phyloP scores from a whole-genome alignment of 2,888 invertebrate species.

The Cheilosia impressa region DNA sequence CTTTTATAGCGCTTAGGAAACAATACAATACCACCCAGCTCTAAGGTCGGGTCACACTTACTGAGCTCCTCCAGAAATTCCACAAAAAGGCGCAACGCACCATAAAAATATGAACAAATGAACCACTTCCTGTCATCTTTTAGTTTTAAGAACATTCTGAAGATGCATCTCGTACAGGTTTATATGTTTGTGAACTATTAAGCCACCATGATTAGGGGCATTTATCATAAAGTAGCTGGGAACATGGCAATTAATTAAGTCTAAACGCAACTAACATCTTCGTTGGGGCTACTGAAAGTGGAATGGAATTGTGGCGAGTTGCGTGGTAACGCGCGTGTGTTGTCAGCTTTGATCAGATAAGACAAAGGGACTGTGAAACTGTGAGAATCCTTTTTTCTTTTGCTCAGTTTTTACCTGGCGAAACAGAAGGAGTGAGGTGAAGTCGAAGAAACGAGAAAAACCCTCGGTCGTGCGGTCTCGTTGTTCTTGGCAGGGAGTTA shows the following conservation, averaged over 20 bases:
- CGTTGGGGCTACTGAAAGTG: constrained; percentile 37
- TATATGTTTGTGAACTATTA: constrained; percentile 62
- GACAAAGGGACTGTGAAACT: constrained; percentile 49
- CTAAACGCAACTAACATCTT: constrained; percentile 56
- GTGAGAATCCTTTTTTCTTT: constrained; percentile 37
- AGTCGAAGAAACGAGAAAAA: constrained; percentile 3
- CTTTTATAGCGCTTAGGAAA: not conserved
- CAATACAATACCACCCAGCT: constrained; percentile 41
- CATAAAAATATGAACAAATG: constrained; percentile 16
- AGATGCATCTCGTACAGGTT: constrained; percentile 47
- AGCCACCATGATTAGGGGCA: constrained; percentile 63
- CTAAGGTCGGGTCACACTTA: constrained; percentile 8
- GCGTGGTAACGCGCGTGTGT: constrained; percentile 21
- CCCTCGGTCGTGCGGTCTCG: not conserved
- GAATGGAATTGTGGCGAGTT: not conserved
- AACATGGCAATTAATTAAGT: constrained; percentile 69
- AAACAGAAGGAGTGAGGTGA: constrained; percentile 1
- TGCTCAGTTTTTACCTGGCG: not conserved
- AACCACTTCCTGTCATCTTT: constrained; percentile 35
- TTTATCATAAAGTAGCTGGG: constrained; percentile 68
- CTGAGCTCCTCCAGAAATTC: constrained; percentile 1
- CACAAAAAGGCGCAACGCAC: not conserved
- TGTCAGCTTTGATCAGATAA: constrained; percentile 67
- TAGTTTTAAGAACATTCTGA: constrained; percentile 1
- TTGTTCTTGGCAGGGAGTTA: constrained; percentile 1